These are phyloP conservation scores for Stratiomys singularior DNA, from an alignment of 2,888 invertebrate genomes.

Conservation along the genomic window DNA sequence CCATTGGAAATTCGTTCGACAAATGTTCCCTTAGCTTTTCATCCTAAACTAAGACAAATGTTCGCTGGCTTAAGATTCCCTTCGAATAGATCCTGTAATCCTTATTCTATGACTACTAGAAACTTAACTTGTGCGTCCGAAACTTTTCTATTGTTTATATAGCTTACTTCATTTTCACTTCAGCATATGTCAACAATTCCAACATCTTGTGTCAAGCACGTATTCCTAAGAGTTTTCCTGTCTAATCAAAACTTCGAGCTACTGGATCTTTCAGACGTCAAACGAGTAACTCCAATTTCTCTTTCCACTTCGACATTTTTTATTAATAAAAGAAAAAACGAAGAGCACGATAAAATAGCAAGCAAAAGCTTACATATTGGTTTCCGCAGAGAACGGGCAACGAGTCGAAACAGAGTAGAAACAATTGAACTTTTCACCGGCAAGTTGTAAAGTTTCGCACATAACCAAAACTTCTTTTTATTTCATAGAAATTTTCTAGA, in stretches of 20 bases:
- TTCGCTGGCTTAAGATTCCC: not conserved
- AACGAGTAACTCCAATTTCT: slow-evolving; percentile 18
- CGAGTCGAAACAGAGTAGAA: slow-evolving; percentile 18
- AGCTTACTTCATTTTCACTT: slow-evolving; percentile 39
- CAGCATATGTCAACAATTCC: slow-evolving; percentile 39
- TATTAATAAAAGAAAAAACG: slow-evolving; percentile 6
- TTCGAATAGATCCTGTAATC: not conserved
- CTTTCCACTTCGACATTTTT: slow-evolving; percentile 25
- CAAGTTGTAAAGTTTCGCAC: slow-evolving; percentile 44
- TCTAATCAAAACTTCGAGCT: slow-evolving; percentile 40
- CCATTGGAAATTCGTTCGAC: too few relatives aligned
- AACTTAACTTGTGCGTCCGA: slow-evolving; percentile 19
- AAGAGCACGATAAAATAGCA: not conserved
- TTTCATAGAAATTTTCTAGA: slow-evolving; percentile 13
- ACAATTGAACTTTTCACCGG: slow-evolving; percentile 44
- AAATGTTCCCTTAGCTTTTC: too few relatives aligned
- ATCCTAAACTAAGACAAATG: not conserved
- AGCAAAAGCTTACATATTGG: not conserved
- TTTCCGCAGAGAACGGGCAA: not conserved
- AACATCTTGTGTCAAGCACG: slow-evolving; percentile 43
- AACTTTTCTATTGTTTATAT: slow-evolving; percentile 35
- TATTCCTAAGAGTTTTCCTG: slow-evolving; percentile 38
- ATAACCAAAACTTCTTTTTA: slow-evolving; percentile 6
- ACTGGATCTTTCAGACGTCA: slow-evolving; percentile 19
- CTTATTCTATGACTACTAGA: not conserved